Evolutionary conservation across 2,888 invertebrate species (phyloP).

Genomic region (Exephanes ischioxanthus): DNA sequence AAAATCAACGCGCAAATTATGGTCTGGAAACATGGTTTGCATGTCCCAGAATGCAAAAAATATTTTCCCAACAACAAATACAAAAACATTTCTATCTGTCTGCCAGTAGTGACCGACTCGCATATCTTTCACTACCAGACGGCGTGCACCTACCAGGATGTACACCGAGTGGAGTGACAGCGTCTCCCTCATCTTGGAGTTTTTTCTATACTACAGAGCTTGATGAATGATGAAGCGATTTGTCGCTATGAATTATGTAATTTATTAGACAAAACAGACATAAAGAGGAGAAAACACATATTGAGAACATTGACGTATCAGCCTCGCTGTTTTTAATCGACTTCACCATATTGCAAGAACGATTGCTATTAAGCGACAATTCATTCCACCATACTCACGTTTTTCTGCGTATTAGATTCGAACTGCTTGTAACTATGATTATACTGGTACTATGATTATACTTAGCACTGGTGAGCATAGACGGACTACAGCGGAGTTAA

Average conservation of each 20-base stretch:
- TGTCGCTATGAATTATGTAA: neutral
- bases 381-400: constrained; percentile 8
- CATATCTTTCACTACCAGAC: constrained; percentile 1
- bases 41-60: too few species aligned
- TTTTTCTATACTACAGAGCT: constrained; percentile 19
- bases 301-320: constrained; percentile 1
- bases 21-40: too few species aligned
- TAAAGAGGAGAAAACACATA: neutral
- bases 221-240: neutral
- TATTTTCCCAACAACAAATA: too few species aligned
- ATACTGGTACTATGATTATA: neutral
- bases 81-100: too few species aligned
- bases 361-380: constrained; percentile 19
- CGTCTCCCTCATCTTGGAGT: neutral
- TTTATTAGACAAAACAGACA: neutral
- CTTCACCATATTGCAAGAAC: constrained; percentile 26
- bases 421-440: neutral
- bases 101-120: neutral
- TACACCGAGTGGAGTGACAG: neutral
- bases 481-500: neutral
- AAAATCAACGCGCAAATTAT: too few species aligned
- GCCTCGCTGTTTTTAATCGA: constrained; percentile 4
- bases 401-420: constrained; percentile 1
- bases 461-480: neutral
- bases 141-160: neutral